Base-by-base conservation (phyloP, 2,113 vertebrate genomes). In the Urocitellus parryii region DNA sequence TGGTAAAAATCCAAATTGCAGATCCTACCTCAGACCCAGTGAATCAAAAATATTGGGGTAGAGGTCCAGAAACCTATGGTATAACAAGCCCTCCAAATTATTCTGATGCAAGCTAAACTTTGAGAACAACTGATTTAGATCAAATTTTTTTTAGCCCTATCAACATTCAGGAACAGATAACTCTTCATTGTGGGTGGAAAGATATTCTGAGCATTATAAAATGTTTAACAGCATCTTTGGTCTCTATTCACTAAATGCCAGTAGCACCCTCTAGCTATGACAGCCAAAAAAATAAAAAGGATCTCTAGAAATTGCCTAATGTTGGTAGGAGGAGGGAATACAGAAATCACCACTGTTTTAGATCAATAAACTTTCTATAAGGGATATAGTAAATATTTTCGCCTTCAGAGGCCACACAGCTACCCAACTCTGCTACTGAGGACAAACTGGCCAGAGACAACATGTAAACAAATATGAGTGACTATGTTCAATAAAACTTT, bases 41-140 rank as follows among this genome's bases (percentile, higher is more conserved):
- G 12, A 92, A 88, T 88, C 53, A 80, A 67, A 95, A 70, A 94
- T 67, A 25, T 27, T 91, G 78, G 63, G 45, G 24, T 80, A 24
- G 20, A 34, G 17, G 14, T 72, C 39, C 32, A 67, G 56, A 14
- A 87, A 92, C 45, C 68, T 74, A 2, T 22, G 16, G 70, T 81
- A 94, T 95, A 97, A 88, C 53, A 95, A 96, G 56, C 42, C 48
- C 27, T 78, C 34, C 61, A 83, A 39, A 13, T 67, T 96, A 95
- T 45, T 80, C 51, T 83, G 37, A 58, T 10, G 29, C 27, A 95
- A 90, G 45, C 14, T 93, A 7, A 88, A 95, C 58, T 91, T 27
- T 79, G 58, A 95, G 79, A 90, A 87, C 53, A 29, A 82, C 11
- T 83, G 24, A 53, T 53, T 83, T 84, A 88, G 12, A 93, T 56